phyloP scores from a whole-genome alignment of 2,888 invertebrate genomes.

The Nephrotoma appendiculata region DNA sequence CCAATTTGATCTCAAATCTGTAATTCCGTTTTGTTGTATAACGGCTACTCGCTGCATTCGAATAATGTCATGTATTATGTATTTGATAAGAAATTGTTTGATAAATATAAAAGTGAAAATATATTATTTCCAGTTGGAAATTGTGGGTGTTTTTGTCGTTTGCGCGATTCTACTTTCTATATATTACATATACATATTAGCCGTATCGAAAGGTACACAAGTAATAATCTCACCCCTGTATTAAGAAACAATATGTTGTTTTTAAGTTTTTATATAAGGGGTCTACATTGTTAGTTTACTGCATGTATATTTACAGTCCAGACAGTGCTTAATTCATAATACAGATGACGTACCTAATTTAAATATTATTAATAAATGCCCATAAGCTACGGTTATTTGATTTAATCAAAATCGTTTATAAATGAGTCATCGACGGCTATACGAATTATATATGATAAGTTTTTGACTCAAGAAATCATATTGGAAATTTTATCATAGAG shows the following conservation, averaged over 20 bases:
- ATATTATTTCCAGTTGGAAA: background rate
- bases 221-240: background rate
- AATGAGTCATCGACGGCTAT: background rate
- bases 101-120: background rate
- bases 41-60: background rate
- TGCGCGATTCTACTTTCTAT: background rate
- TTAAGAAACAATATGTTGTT: background rate
- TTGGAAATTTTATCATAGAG: background rate
- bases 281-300: background rate
- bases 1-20: background rate
- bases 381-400: background rate
- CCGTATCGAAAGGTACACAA: background rate
- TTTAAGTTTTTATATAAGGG: background rate
- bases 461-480: background rate
- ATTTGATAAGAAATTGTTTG: background rate
- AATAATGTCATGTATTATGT: background rate
- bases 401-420: background rate
- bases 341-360: background rate
- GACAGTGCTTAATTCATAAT: background rate
- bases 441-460: background rate
- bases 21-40: background rate
- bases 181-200: background rate
- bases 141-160: background rate
- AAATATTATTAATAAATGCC: background rate
- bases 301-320: background rate